Conservation (phyloP, 2,797 vertebrate genomes). For the Sarcoramphus papa region DNA sequence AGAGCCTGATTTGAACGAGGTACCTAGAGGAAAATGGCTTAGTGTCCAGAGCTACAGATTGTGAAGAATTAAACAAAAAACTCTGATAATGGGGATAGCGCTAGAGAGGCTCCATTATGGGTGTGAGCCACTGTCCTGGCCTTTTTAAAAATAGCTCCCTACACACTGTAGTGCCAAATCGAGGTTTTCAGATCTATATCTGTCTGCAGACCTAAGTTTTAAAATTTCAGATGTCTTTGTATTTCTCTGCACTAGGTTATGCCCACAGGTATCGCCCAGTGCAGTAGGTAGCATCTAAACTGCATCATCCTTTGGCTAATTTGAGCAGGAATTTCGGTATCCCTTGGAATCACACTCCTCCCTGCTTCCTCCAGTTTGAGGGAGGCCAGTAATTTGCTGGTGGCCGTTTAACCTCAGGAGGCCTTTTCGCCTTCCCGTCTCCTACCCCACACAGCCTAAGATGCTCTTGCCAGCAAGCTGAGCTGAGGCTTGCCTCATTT, state of each 20-base stretch:
- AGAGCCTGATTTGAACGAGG: neutral
- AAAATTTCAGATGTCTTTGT: neutral
- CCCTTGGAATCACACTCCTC: neutral
- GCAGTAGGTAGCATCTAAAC: neutral
- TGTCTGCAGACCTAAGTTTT: neutral
- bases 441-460: slow-evolving; percentile 19
- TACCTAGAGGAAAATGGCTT: neutral
- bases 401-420: slow-evolving; percentile 31
- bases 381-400: slow-evolving; percentile 21
- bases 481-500: neutral
- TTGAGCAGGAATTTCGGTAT: neutral
- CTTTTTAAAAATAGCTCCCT: neutral
- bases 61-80: neutral
- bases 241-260: neutral
- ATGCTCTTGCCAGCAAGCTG: neutral
- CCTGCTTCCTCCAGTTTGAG: neutral
- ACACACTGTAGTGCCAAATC: neutral
- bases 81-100: neutral
- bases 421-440: neutral
- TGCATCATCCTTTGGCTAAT: neutral
- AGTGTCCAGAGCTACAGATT: neutral
- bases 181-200: neutral
- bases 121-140: neutral
- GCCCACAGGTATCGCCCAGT: neutral
- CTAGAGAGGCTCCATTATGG: neutral